Evolutionary conservation across 2,888 invertebrate species (phyloP).

Genomic region (Hydriomena furcata): DNA sequence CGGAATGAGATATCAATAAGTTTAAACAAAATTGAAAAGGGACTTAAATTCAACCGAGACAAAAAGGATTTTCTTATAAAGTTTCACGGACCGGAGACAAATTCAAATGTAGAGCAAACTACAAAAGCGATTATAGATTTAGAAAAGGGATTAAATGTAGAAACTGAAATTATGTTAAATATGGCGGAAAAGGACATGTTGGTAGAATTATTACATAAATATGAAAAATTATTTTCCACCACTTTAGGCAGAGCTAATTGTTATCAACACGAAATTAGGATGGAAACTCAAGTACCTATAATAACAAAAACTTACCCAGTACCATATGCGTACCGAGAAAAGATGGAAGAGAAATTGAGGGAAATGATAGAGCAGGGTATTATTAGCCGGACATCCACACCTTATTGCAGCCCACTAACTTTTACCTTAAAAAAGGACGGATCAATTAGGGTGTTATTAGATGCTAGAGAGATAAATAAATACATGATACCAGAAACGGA

Average conservation of each 20-base stretch:
- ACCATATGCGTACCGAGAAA: constrained; percentile 33
- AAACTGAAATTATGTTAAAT: too few species aligned
- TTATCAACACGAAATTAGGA: constrained; percentile 33
- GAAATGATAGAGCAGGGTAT: constrained; percentile 32
- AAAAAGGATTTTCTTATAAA: too few species aligned
- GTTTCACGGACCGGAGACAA: too few species aligned
- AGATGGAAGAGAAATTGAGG: constrained; percentile 26
- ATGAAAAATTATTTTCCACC: neutral
- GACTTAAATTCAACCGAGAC: too few species aligned
- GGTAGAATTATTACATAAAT: neutral
- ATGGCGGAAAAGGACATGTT: neutral
- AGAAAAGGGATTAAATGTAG: too few species aligned
- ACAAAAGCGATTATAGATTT: too few species aligned
- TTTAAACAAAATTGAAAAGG: too few species aligned
- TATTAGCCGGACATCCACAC: constrained; percentile 23
- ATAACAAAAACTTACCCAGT: constrained; percentile 32
- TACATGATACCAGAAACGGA: constrained; percentile 21
- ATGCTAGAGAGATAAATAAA: constrained; percentile 25
- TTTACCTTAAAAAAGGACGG: constrained; percentile 23
- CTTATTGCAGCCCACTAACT: constrained; percentile 35
- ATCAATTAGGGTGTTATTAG: constrained; percentile 10
- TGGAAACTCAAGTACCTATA: constrained; percentile 23
- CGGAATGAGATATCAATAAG: too few species aligned
- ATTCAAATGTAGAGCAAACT: too few species aligned
- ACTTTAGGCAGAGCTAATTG: constrained; percentile 29